Conservation (phyloP, 2,797 vertebrate genomes). For the Sebastes iracundus region DNA sequence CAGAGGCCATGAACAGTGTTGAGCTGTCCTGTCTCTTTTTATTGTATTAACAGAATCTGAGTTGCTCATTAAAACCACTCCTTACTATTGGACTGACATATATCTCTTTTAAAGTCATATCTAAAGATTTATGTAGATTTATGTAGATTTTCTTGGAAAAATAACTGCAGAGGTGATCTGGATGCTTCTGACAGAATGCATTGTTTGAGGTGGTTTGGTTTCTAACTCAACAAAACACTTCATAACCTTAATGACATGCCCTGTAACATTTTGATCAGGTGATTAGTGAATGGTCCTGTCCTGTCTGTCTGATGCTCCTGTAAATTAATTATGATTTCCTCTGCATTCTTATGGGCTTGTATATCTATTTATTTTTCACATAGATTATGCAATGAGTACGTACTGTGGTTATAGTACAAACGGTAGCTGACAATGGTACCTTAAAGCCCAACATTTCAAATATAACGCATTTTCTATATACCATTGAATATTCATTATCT, state of each 20-base stretch:
- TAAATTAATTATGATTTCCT: neutral
- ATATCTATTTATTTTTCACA: neutral
- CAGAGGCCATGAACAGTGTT: neutral
- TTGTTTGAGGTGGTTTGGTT: neutral
- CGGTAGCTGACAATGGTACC: neutral
- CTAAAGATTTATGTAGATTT: neutral
- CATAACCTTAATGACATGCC: neutral
- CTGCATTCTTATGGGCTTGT: neutral
- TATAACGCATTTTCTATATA: neutral
- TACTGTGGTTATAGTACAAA: neutral
- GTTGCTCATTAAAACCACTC: neutral
- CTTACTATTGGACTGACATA: neutral
- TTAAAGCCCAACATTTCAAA: neutral
- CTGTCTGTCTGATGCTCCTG: neutral
- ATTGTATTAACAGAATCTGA: neutral
- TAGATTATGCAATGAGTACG: neutral
- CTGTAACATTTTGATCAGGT: neutral
- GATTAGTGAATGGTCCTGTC: neutral
- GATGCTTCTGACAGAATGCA: neutral
- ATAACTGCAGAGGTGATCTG: neutral
- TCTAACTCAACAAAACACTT: constrained; percentile 4
- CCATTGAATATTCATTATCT: neutral
- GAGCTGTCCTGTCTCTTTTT: neutral
- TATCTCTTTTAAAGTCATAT: neutral
- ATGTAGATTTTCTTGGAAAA: neutral